Evolutionary conservation across 2,888 invertebrate species (phyloP).

Genomic region (Caenorhabditis wallacei): DNA sequence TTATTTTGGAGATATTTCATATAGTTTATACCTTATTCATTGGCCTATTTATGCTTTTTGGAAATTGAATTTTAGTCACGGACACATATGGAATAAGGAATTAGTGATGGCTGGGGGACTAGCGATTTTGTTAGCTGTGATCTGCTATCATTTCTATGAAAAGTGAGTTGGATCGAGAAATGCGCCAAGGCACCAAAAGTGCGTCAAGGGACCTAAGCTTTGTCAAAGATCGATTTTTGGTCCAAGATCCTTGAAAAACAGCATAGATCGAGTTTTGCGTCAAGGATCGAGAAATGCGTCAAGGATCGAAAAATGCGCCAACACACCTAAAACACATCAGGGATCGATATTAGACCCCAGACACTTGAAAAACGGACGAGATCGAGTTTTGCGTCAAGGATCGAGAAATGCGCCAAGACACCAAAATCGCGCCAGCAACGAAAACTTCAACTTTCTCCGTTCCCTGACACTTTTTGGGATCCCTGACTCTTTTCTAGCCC

Average conservation of each 20-base stretch:
- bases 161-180: not conserved
- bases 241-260: too few relatives aligned
- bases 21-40: slow-evolving; percentile 10
- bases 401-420: not conserved
- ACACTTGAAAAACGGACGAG: too few relatives aligned
- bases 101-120: not conserved
- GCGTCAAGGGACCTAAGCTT: not conserved
- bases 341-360: too few relatives aligned
- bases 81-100: not conserved
- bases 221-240: too few relatives aligned
- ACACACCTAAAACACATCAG: not conserved
- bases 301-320: not conserved
- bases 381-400: too few relatives aligned
- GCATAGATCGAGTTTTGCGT: too few relatives aligned
- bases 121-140: not conserved
- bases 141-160: not conserved
- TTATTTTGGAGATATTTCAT: slow-evolving; percentile 2
- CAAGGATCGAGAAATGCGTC: not conserved
- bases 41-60: slow-evolving; percentile 1
- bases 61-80: not conserved
- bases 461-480: not conserved
- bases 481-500: slow-evolving; percentile 6
- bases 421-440: not conserved
- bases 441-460: not conserved
- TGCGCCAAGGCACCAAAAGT: not conserved